Percentiles rank a stretch among this genome's conserved stretches.
Evolutionary conservation across 2,113 vertebrate species (phyloP).

Genomic region (Entosphenus tridentatus): DNA sequence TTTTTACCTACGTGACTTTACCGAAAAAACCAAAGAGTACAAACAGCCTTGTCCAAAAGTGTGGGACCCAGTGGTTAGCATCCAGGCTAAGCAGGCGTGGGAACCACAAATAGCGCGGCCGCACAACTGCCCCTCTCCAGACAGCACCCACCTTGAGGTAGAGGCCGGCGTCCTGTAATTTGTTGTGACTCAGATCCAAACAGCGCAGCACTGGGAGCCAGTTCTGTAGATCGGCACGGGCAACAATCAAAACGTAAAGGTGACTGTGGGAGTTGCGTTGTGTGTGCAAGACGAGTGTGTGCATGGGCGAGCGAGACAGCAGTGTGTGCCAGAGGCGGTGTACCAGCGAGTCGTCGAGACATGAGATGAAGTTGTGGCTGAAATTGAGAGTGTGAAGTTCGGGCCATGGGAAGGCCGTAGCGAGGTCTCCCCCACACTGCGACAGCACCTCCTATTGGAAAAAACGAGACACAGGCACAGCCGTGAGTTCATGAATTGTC

Average conservation of each 20-base stretch:
- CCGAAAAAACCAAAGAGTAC: no score
- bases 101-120: no score
- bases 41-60: no score
- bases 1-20: no score
- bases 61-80: no score
- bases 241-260: background rate
- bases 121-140: background rate
- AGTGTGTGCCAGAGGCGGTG: conserved; percentile 16
- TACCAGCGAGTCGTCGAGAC: conserved; percentile 68
- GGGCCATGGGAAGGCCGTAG: conserved; percentile 72
- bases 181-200: conserved; percentile 4
- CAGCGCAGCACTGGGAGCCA: background rate
- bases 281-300: no score
- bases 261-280: no score
- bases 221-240: background rate
- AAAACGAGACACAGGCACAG: no score
- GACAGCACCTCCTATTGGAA: conserved; percentile 55
- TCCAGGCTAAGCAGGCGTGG: no score
- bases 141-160: background rate
- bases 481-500: no score
- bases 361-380: conserved; percentile 53
- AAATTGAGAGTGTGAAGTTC: conserved; percentile 73
- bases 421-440: conserved; percentile 70
- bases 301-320: no score
- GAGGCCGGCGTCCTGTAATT: background rate